Base-by-base conservation (phyloP, 2,113 vertebrate genomes). In the Ceratotherium simum region DNA sequence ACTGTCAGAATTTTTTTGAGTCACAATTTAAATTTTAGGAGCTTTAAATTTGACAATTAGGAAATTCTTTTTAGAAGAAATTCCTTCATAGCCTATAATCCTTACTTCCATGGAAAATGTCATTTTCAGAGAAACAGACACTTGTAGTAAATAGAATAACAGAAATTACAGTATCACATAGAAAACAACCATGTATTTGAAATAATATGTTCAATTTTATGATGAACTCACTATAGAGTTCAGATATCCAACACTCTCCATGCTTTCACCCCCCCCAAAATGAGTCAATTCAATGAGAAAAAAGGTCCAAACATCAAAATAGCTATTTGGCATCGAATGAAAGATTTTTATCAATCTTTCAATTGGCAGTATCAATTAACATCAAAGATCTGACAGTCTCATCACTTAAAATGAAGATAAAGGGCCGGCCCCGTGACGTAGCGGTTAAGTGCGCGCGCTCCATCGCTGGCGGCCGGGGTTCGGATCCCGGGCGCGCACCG, bases 331-430 rank as follows among this genome's bases (percentile, higher is more conserved):
- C 51, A 88, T 76, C 69, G 92, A 80, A 67, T 79, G 16, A 92
- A 96, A 82, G 17, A 76, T n/a, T 80, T 94, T 82, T n/a, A 82
- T 93, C 54, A 81, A 51, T 1, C 17, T 94, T 97, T 87, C 29
- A 65, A 25, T 75, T 80, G 78, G 27, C 18, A 60, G 89, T 60
- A 93, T 62, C 62, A 86, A 65, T 78, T 95, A 76, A 84, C n/a
- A 84, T 67, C 33, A 90, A 90, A 95, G 14, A 79, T 58, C 25
- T 91, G 36, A 27, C 36, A 54, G 73, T 86, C 56, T 70, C 90
- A 42, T 90, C 73, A 79, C 25, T 95, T 90, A 86, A 90, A 95
- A 84, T 78, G 27, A 86, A 97, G 65, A 94, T 27, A 85, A 84
- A 56, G 42, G 42, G 42, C 4, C 42, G 5, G 42, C 42, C 42